Conservation (phyloP, 2,888 invertebrate species). For the Lysandra coridon region DNA sequence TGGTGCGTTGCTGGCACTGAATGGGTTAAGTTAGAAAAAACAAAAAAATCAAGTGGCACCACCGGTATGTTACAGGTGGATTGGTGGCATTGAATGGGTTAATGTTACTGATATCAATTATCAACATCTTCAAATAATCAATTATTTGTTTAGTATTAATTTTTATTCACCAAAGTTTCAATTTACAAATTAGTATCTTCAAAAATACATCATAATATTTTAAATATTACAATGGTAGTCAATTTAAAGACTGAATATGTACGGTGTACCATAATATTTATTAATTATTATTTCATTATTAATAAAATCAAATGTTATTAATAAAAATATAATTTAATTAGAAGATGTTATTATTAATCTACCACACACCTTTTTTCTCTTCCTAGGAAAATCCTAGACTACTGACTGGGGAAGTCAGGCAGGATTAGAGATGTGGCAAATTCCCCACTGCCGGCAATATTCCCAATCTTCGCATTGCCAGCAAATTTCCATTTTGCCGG, state of each 20-base stretch:
- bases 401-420: no score
- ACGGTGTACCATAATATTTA: not conserved
- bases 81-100: no score
- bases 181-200: not conserved
- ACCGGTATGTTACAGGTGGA: no score
- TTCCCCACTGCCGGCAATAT: no score
- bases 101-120: not conserved
- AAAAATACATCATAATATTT: not conserved
- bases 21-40: no score
- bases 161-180: not conserved
- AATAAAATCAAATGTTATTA: not conserved
- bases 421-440: no score
- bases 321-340: not conserved
- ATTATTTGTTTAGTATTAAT: not conserved
- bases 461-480: no score
- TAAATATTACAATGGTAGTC: not conserved
- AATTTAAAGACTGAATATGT: not conserved
- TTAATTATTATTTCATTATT: not conserved
- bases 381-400: no score
- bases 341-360: not conserved
- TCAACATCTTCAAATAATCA: not conserved
- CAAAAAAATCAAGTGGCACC: no score
- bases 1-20: no score
- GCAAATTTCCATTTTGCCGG: no score
- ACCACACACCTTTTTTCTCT: not conserved